phyloP scores from a whole-genome alignment of 2,113 vertebrate species.

The Alosa alosa region DNA sequence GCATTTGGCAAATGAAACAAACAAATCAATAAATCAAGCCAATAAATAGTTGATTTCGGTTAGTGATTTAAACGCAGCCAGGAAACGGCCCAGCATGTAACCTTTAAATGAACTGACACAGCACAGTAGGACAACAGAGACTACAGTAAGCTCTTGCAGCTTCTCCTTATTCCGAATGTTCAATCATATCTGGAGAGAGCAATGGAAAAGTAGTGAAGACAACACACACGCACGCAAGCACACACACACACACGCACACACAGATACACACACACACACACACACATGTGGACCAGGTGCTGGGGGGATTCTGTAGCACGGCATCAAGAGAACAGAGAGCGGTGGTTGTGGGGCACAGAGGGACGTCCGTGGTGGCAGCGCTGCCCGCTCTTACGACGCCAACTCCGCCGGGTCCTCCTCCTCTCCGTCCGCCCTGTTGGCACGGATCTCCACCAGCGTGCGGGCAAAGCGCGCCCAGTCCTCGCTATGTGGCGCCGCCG shows the following conservation, averaged over 20 bases:
- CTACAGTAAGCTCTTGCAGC: constrained; percentile 6
- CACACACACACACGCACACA: background rate
- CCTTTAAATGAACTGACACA: background rate
- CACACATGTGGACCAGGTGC: constrained; percentile 23
- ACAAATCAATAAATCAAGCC: background rate
- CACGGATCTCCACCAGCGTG: constrained; percentile 91
- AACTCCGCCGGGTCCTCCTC: constrained; percentile 88
- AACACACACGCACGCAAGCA: background rate
- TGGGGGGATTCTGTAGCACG: constrained; percentile 28
- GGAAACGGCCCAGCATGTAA: background rate
- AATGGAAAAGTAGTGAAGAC: background rate
- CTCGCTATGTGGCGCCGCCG: constrained; percentile 86
- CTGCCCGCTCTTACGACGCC: constrained; percentile 67
- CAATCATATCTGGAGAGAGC: background rate
- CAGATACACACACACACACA: background rate
- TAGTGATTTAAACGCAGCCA: background rate
- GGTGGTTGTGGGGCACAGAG: background rate
- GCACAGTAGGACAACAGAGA: background rate
- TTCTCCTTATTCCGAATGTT: background rate
- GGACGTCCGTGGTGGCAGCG: background rate
- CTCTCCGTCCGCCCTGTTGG: constrained; percentile 89
- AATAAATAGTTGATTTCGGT: background rate
- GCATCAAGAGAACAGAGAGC: background rate
- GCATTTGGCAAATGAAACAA: background rate
- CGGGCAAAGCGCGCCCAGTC: constrained; percentile 91